Percentiles rank a stretch among this genome's conserved stretches.
These are phyloP conservation scores for Drosophila arawakana DNA, from an alignment of 1,140 invertebrate genomes.

Conservation along the genomic window DNA sequence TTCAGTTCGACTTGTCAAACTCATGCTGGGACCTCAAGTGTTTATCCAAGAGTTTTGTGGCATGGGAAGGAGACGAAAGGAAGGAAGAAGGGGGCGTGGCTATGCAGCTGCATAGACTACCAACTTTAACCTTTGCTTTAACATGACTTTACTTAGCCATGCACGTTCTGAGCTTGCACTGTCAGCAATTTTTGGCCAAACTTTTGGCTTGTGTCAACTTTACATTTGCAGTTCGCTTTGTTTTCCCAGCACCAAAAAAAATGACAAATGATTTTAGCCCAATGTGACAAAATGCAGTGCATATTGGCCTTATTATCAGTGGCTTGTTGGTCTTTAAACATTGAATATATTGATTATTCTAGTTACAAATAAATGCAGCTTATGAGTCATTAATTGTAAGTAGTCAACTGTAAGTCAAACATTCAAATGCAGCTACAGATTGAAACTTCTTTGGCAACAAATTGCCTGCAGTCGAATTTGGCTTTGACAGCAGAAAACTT, in stretches of 20 bases:
- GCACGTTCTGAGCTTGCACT: slow-evolving; percentile 67
- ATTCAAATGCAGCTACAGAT: no score
- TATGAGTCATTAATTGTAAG: no score
- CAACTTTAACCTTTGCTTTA: slow-evolving; percentile 42
- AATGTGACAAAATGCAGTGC: slow-evolving; percentile 27
- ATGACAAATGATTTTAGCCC: slow-evolving; percentile 76
- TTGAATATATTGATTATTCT: slow-evolving; percentile 51
- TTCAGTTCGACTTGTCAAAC: background rate
- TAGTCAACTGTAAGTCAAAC: no score
- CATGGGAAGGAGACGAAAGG: background rate
- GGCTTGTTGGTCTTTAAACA: background rate
- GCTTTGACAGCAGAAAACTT: no score
- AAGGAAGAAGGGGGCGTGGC: no score
- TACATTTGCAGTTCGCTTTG: slow-evolving; percentile 59
- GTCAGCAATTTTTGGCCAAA: slow-evolving; percentile 66
- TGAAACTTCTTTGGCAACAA: background rate
- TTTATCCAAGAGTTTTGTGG: slow-evolving; percentile 44
- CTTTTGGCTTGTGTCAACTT: slow-evolving; percentile 70
- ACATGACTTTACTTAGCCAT: slow-evolving; percentile 20
- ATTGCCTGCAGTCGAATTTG: background rate
- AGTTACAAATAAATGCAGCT: no score
- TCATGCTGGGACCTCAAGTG: slow-evolving; percentile 38
- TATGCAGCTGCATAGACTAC: slow-evolving; percentile 1
- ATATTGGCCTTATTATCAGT: slow-evolving; percentile 41
- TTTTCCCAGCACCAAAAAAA: slow-evolving; percentile 54